Evolutionary conservation across 2,888 invertebrate species (phyloP).

Genomic region (Calameuta filiformis): DNA sequence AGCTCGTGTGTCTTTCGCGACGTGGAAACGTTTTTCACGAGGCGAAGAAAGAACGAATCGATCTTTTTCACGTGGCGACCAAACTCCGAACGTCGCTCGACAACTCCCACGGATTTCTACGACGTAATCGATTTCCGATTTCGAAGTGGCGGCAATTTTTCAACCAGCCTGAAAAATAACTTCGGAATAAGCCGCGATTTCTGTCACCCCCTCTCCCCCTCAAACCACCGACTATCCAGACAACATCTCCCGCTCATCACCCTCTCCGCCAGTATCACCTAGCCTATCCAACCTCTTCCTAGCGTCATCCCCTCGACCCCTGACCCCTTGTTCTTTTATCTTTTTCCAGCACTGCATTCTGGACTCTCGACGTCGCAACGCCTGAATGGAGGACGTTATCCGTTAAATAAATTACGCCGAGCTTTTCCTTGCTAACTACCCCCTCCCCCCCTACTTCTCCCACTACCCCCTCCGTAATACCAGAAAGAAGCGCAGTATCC

Average conservation of each 20-base stretch:
- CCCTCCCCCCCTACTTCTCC: not conserved
- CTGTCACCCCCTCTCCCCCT: not conserved
- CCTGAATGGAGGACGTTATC: conserved; percentile 34
- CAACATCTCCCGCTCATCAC: conserved; percentile 16
- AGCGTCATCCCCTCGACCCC: not conserved
- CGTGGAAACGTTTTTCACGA: conserved; percentile 12
- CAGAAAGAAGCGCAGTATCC: not conserved
- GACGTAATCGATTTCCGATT: conserved; percentile 61
- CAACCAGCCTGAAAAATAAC: conserved; percentile 58
- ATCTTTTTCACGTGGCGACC: not conserved
- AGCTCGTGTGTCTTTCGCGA: conserved; percentile 24
- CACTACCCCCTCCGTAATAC: not conserved
- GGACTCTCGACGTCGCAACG: not conserved
- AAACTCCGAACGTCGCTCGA: not conserved
- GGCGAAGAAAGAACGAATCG: conserved; percentile 2
- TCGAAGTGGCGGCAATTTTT: conserved; percentile 56
- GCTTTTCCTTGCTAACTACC: conserved; percentile 46
- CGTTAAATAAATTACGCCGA: conserved; percentile 51
- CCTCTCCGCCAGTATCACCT: conserved; percentile 3
- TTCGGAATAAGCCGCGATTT: conserved; percentile 46
- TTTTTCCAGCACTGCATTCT: not conserved
- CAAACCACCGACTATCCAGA: conserved; percentile 15
- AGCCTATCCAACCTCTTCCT: conserved; percentile 7
- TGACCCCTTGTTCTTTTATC: not conserved
- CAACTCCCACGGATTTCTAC: conserved; percentile 25